Conservation (phyloP, 2,113 vertebrate species). For the Lonchura striata region DNA sequence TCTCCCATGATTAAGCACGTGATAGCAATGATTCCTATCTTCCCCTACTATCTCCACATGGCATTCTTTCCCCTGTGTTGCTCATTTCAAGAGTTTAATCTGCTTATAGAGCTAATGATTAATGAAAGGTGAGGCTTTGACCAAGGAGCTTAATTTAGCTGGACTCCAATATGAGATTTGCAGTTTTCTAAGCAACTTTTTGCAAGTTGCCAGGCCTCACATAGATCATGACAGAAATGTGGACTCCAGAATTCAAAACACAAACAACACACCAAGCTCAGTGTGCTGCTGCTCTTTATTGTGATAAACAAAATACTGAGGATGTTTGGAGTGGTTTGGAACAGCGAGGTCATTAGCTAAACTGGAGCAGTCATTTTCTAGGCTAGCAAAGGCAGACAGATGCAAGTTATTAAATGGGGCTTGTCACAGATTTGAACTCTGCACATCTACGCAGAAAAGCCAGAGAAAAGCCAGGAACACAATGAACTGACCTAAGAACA, state of each 20-base stretch:
- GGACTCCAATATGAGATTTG: background rate
- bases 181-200: background rate
- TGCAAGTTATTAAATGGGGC: slow-evolving; percentile 62
- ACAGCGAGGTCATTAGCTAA: background rate
- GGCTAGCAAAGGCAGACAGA: slow-evolving; percentile 47
- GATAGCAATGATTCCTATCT: background rate
- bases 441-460: background rate
- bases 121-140: background rate
- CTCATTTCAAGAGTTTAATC: background rate
- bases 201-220: background rate
- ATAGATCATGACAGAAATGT: background rate
- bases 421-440: slow-evolving; percentile 59
- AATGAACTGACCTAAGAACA: slow-evolving; percentile 33
- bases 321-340: slow-evolving; percentile 1
- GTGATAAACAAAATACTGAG: slow-evolving; percentile 9
- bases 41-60: background rate
- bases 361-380: background rate
- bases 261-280: background rate
- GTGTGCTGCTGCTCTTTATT: background rate
- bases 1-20: background rate
- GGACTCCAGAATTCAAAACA: background rate
- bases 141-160: background rate
- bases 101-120: background rate
- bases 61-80: background rate
- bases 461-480: slow-evolving; percentile 58